A percentile compares a stretch with the other conserved stretches of the same genome.
phyloP scores from a whole-genome alignment of 1,140 invertebrate genomes.

The Orchestia grillus region DNA sequence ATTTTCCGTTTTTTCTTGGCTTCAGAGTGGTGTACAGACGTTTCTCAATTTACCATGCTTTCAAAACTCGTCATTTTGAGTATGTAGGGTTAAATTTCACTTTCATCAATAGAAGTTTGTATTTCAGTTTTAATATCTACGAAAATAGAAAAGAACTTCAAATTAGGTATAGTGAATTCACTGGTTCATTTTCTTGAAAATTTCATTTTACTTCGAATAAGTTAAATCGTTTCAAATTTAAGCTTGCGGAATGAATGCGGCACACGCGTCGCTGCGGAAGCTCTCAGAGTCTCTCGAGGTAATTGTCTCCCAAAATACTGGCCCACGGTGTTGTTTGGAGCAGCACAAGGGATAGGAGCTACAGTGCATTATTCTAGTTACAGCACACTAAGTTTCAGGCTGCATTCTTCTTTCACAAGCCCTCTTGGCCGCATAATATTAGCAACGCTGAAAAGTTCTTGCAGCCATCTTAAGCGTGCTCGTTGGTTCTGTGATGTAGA shows the following conservation, averaged over 20 bases:
- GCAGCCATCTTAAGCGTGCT: not conserved
- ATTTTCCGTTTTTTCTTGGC: not conserved
- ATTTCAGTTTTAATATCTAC: not conserved
- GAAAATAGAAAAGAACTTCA: not conserved
- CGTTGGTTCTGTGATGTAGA: not conserved
- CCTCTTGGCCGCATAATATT: not conserved
- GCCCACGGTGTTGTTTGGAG: too few relatives aligned
- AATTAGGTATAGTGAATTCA: not conserved
- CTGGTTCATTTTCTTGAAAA: too few relatives aligned
- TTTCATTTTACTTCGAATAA: too few relatives aligned
- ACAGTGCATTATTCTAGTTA: not conserved
- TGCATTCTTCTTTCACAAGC: not conserved
- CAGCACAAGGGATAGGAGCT: not conserved
- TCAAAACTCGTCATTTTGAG: not conserved
- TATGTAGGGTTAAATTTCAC: not conserved
- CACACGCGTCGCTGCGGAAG: too few relatives aligned
- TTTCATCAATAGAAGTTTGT: not conserved
- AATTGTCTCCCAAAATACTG: too few relatives aligned
- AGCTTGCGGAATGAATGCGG: too few relatives aligned
- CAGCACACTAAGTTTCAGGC: not conserved
- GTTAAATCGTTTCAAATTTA: too few relatives aligned
- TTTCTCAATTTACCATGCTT: not conserved
- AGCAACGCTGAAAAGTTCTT: not conserved
- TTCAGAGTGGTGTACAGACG: not conserved
- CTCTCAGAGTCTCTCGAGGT: too few relatives aligned